phyloP scores from a whole-genome alignment of 2,888 invertebrate genomes.

The Odontothrips loti region DNA sequence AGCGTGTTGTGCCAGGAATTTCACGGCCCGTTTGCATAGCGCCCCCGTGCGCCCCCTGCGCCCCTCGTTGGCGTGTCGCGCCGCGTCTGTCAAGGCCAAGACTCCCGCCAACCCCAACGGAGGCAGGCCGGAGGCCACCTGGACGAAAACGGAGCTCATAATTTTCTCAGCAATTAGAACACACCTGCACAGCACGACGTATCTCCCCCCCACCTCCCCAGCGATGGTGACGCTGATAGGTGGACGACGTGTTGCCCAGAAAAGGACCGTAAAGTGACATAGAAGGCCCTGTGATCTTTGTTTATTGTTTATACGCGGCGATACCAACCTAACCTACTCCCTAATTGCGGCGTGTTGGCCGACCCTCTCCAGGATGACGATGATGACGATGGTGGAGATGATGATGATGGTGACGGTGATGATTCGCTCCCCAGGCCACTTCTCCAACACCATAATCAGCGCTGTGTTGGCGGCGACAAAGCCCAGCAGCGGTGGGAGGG shows the following conservation, averaged over 20 bases:
- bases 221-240: no score
- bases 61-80: neutral
- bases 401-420: neutral
- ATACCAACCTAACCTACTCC: no score
- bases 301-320: no score
- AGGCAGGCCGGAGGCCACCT: neutral
- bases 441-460: constrained; percentile 14
- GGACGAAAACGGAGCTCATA: neutral
- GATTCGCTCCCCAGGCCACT: constrained; percentile 4
- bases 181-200: neutral
- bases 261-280: no score
- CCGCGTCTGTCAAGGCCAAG: neutral
- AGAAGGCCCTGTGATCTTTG: no score
- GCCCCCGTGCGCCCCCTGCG: neutral
- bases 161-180: constrained; percentile 1
- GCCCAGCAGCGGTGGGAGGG: neutral
- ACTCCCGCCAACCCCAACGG: neutral
- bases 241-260: no score
- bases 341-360: neutral
- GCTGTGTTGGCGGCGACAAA: neutral
- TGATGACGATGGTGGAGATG: neutral
- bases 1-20: constrained; percentile 13
- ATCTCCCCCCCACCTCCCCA: no score
- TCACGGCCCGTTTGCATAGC: constrained; percentile 8
- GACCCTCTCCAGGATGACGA: neutral